Percentiles rank a stretch among this genome's conserved stretches.
These are phyloP conservation scores for Apis dorsata DNA, from an alignment of 1,140 invertebrate species.

Conservation along the genomic window DNA sequence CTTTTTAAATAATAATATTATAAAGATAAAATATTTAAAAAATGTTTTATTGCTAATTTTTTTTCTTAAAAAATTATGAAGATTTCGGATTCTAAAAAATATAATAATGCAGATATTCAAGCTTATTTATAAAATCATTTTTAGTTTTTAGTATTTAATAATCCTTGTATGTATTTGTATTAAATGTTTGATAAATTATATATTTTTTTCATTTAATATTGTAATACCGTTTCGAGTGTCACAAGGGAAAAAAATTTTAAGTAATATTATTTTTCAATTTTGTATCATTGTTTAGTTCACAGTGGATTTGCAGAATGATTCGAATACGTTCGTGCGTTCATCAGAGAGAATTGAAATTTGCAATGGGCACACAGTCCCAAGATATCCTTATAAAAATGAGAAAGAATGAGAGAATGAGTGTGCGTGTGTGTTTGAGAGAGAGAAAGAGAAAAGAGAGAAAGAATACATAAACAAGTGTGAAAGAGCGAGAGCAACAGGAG, in stretches of 20 bases:
- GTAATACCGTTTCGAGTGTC: conserved; percentile 48
- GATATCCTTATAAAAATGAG: conserved; percentile 53
- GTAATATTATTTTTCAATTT: conserved; percentile 22
- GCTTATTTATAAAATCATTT: background rate
- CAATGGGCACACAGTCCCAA: conserved; percentile 59
- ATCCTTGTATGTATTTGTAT: background rate
- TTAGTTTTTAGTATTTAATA: background rate
- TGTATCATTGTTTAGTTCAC: conserved; percentile 42
- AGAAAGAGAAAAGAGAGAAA: background rate
- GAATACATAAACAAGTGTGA: background rate
- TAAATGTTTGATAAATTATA: background rate
- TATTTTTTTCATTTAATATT: background rate
- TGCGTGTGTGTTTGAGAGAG: conserved; percentile 2
- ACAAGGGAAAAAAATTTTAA: conserved; percentile 25
- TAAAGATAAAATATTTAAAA: background rate
- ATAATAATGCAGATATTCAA: background rate
- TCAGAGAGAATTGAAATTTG: conserved; percentile 71
- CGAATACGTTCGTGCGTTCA: conserved; percentile 48
- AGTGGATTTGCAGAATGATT: conserved; percentile 38
- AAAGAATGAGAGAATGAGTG: conserved; percentile 21
- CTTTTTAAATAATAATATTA: background rate
- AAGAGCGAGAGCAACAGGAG: background rate
- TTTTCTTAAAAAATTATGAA: background rate
- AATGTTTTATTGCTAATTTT: background rate
- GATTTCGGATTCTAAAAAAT: background rate